phyloP scores from a whole-genome alignment of 2,797 vertebrate species.

The Scarus forsteni region DNA sequence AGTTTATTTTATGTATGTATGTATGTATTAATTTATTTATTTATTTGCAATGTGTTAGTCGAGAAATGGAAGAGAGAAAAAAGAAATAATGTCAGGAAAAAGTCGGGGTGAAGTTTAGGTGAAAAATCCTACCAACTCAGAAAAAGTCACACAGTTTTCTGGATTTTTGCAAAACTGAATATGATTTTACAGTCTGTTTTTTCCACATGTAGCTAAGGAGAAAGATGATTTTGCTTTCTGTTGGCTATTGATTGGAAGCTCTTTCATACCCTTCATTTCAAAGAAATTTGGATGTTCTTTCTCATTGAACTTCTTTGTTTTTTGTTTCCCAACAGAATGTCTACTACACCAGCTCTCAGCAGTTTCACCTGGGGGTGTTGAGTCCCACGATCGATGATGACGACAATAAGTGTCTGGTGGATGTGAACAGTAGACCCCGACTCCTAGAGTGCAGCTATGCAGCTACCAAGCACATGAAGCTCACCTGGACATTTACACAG shows the following conservation, averaged over 20 bases:
- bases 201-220: too few species aligned
- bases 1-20: too few species aligned
- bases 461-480: constrained; percentile 95
- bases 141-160: too few species aligned
- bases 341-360: constrained; percentile 95
- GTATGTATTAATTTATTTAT: too few species aligned
- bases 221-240: background rate
- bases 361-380: constrained; percentile 92
- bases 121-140: too few species aligned
- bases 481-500: constrained; percentile 95
- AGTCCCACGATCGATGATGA: constrained; percentile 95
- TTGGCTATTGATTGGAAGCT: background rate
- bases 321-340: constrained; percentile 88
- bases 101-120: too few species aligned
- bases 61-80: too few species aligned
- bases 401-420: constrained; percentile 97
- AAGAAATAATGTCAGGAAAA: too few species aligned
- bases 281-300: background rate
- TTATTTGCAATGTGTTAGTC: too few species aligned
- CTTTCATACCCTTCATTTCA: background rate
- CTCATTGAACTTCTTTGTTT: background rate
- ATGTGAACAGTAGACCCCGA: constrained; percentile 92
- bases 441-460: constrained; percentile 97
- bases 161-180: too few species aligned
- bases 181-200: too few species aligned